Conservation (phyloP, 2,888 invertebrate species). For the Tenthredo scrophulariae region DNA sequence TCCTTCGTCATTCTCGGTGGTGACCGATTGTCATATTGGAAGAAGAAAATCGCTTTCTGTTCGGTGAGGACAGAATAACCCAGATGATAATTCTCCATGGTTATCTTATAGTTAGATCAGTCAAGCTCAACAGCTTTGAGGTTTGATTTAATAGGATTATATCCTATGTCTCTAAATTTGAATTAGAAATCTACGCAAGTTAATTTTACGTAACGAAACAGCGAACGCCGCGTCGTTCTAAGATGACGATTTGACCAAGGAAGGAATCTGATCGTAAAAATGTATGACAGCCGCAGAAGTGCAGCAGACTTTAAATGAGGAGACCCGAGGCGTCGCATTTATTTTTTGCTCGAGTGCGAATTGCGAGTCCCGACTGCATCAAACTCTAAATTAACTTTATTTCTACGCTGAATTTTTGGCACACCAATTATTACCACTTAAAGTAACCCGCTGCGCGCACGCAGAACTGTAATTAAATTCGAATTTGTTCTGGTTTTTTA, state of each 20-base stretch:
- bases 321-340: constrained; percentile 27
- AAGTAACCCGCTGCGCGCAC: constrained; percentile 1
- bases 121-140: not conserved
- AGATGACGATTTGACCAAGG: not conserved
- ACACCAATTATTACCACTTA: constrained; percentile 49
- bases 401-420: constrained; percentile 46
- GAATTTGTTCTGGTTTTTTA: constrained; percentile 52
- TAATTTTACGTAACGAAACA: not conserved
- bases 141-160: not conserved
- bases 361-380: constrained; percentile 29
- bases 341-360: constrained; percentile 32
- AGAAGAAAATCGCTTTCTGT: not conserved
- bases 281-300: not conserved
- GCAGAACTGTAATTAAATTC: constrained; percentile 49
- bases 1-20: not conserved
- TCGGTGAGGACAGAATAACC: not conserved
- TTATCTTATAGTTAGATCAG: constrained; percentile 3
- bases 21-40: not conserved
- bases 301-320: constrained; percentile 7
- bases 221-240: not conserved
- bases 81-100: not conserved
- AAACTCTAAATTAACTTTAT: constrained; percentile 47
- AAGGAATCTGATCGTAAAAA: not conserved
- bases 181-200: constrained; percentile 16
- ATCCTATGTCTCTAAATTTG: not conserved